Evolutionary conservation across 1,140 invertebrate genomes (phyloP), one percentile per base, ranked within the genome.

Genomic region (Copidosoma floridanum): DNA sequence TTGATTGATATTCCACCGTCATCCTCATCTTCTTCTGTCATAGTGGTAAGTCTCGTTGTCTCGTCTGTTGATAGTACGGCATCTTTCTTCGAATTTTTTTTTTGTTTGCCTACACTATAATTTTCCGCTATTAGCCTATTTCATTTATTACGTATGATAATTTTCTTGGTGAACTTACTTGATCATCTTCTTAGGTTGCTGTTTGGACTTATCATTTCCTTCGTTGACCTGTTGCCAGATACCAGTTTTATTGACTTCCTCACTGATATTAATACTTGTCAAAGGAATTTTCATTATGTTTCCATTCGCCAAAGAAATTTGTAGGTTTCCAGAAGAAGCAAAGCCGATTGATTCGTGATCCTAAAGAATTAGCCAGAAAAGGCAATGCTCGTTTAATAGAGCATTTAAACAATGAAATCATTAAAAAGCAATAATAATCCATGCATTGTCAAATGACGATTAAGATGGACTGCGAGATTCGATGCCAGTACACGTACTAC

Each of bases 151-250:
- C n/a, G n/a, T n/a, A 44, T 16, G 7, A 27, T 21, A 50, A 11
- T 14, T 35, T 43, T 35, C 2, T 14, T 14, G n/a, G 27, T 46
- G 38, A n/a, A 66, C 74, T 59, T 72, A 79, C 78, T 74, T 78
- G 50, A 72, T 77, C n/a, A n/a, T n/a, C n/a, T n/a, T n/a, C n/a
- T n/a, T 29, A 73, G 53, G 61, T 80, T 78, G 6, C 44, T 79
- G 74, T 44, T 81, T 81, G 16, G 68, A 65, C 18, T 77, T 77
- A 47, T 80, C 78, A 60, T 86, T 87, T 51, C 72, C 78, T 61
- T 84, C 82, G 68, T 94, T 94, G 14, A 97, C 92, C 75, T 94
- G 92, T 71, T 95, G 91, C 95, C 95, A 98, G 68, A 97, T 91
- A 21, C 91, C 91, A 24, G 90, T 93, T 74, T 94, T 93, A 71